These are phyloP conservation scores for Xenopus laevis DNA, from an alignment of 2,113 vertebrate species.

Conservation along the genomic window DNA sequence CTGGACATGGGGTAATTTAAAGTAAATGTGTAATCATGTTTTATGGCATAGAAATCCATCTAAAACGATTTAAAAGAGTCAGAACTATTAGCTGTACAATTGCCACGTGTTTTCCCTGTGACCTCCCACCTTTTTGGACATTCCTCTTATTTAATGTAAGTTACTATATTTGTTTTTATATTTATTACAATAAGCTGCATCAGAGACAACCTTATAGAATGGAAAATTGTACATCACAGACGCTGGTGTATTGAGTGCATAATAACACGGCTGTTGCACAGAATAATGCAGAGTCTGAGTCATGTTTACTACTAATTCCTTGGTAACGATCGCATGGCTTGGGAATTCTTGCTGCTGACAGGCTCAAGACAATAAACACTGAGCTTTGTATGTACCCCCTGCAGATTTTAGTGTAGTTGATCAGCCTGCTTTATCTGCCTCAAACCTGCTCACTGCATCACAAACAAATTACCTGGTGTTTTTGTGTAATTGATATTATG, in stretches of 20 bases:
- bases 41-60: no score
- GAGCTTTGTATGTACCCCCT: background rate
- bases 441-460: slow-evolving; percentile 12
- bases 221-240: background rate
- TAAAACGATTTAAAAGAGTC: no score
- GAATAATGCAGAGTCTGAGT: slow-evolving; percentile 2
- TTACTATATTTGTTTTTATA: no score
- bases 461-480: background rate
- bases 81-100: no score
- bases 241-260: slow-evolving; percentile 42
- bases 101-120: no score
- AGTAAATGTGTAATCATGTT: no score
- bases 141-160: no score
- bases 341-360: slow-evolving; percentile 49
- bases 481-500: slow-evolving; percentile 5
- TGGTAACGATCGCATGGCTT: slow-evolving; percentile 54
- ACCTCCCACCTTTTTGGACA: no score
- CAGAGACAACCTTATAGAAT: no score
- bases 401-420: background rate
- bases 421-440: background rate
- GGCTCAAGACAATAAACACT: slow-evolving; percentile 19
- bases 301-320: slow-evolving; percentile 47
- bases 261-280: slow-evolving; percentile 32
- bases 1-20: no score
- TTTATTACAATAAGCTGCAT: no score